Conservation (phyloP, 2,113 vertebrate genomes). For the Progne subis region DNA sequence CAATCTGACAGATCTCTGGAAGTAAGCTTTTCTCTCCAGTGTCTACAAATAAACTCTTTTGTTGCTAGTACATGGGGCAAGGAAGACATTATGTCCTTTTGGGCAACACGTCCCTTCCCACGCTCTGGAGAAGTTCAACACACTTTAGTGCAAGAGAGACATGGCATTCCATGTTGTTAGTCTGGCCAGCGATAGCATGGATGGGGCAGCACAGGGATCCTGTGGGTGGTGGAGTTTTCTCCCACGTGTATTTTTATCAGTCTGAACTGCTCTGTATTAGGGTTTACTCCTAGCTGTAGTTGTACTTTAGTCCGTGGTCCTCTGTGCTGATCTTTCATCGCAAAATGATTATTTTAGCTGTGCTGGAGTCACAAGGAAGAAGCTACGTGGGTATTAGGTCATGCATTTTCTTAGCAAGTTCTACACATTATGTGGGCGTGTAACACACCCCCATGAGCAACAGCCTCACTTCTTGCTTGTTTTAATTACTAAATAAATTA, state of each 20-base stretch:
- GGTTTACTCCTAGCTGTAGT: background rate
- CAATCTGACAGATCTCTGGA: background rate
- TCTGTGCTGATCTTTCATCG: background rate
- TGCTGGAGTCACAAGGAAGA: background rate
- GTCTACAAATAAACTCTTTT: background rate
- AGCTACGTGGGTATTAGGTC: background rate
- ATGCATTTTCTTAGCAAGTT: background rate
- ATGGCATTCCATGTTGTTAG: fast-evolving
- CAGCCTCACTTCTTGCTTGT: background rate
- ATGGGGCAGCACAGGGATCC: background rate
- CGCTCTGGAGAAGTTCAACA: fast-evolving
- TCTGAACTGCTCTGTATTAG: background rate
- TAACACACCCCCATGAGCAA: background rate
- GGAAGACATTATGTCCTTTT: background rate
- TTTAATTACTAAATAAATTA: conserved; percentile 41
- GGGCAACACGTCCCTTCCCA: background rate
- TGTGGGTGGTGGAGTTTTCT: background rate
- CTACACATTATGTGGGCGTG: background rate
- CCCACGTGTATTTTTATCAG: background rate
- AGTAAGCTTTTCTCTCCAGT: background rate
- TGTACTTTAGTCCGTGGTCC: background rate
- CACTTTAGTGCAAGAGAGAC: background rate
- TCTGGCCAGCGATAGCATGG: fast-evolving
- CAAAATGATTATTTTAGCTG: background rate
- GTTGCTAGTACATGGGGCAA: background rate